These are phyloP conservation scores for Nasonia giraulti DNA, from an alignment of 1,140 invertebrate genomes.

Conservation along the genomic window DNA sequence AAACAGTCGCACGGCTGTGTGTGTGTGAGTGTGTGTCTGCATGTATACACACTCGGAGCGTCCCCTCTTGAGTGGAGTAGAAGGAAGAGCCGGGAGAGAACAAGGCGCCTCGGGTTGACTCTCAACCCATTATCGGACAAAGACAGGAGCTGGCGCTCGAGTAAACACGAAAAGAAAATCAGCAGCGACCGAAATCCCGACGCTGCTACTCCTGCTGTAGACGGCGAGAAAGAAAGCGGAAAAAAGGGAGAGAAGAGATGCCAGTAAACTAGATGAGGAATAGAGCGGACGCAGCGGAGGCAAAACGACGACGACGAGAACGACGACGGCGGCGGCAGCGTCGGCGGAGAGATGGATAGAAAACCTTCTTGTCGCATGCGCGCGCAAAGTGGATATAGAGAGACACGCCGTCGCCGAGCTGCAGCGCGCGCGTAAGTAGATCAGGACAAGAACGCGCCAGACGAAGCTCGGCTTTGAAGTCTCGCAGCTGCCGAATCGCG, in stretches of 20 bases:
- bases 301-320: not conserved
- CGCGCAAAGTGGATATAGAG: not conserved
- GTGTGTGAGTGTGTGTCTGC: not conserved
- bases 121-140: slow-evolving; percentile 47
- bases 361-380: slow-evolving; percentile 25
- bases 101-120: slow-evolving; percentile 3
- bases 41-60: not conserved
- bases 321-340: too few species aligned
- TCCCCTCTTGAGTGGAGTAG: not conserved
- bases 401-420: not conserved
- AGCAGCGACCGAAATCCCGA: not conserved
- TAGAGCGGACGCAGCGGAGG: slow-evolving; percentile 2
- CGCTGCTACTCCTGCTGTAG: too few species aligned
- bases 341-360: not conserved
- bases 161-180: slow-evolving; percentile 33
- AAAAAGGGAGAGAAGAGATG: not conserved
- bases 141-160: not conserved
- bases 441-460: not conserved
- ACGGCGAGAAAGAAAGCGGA: not conserved
- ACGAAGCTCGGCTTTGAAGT: slow-evolving; percentile 15
- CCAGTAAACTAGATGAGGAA: slow-evolving; percentile 35
- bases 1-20: not conserved
- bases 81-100: not conserved
- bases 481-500: not conserved
- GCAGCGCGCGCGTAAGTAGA: not conserved